A percentile compares a stretch with the other conserved stretches of the same genome.
Evolutionary conservation across 2,888 invertebrate genomes (phyloP).

Genomic region (Drosophila lutescens): DNA sequence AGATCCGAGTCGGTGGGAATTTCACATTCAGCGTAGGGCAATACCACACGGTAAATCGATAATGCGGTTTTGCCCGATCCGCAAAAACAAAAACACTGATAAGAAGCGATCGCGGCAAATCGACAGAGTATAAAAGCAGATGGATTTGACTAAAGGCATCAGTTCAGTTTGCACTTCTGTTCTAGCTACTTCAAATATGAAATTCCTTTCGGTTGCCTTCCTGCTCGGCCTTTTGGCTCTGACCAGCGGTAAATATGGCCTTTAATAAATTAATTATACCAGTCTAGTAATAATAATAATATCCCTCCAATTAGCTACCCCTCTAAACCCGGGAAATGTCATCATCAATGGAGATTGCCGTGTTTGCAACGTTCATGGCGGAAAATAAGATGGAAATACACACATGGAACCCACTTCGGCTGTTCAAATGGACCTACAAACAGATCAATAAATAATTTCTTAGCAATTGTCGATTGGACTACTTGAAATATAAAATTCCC

Average conservation of each 20-base stretch:
- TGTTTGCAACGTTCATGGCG: slow-evolving; percentile 65
- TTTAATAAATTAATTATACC: no score
- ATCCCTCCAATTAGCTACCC: slow-evolving; percentile 43
- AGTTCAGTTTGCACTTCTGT: slow-evolving; percentile 30
- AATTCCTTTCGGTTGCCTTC: slow-evolving; percentile 70
- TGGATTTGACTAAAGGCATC: slow-evolving; percentile 12
- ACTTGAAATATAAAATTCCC: slow-evolving; percentile 36
- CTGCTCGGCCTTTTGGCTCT: slow-evolving; percentile 67
- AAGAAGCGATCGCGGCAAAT: not conserved
- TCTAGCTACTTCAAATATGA: slow-evolving; percentile 50
- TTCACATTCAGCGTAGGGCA: slow-evolving; percentile 27
- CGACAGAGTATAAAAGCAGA: slow-evolving; percentile 19
- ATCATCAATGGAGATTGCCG: slow-evolving; percentile 68
- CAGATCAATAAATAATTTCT: slow-evolving; percentile 3
- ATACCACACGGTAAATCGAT: slow-evolving; percentile 22
- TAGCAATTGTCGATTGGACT: slow-evolving; percentile 20
- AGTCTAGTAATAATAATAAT: not conserved
- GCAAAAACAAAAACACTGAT: slow-evolving; percentile 21
- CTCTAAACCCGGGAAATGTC: slow-evolving; percentile 69
- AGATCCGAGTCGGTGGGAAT: slow-evolving; percentile 13
- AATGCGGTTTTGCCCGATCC: slow-evolving; percentile 28
- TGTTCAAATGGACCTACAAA: not conserved
- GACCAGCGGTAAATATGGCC: slow-evolving; percentile 55
- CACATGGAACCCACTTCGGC: not conserved
- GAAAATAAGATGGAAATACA: slow-evolving; percentile 44